phyloP scores from a whole-genome alignment of 2,888 invertebrate genomes.

The Oscheius onirici region DNA sequence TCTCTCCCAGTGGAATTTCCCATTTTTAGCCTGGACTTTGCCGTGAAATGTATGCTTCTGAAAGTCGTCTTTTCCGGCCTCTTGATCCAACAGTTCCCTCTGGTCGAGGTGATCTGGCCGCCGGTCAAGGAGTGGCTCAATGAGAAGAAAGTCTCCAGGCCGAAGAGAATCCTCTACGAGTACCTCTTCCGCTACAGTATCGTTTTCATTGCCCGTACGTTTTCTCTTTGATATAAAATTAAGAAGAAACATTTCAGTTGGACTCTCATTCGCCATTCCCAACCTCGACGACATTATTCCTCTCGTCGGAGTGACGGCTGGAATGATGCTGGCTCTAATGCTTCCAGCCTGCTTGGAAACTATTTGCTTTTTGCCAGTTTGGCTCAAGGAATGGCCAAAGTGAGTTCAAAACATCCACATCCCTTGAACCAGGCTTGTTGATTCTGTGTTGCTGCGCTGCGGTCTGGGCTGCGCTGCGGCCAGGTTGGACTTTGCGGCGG shows the following conservation, averaged over 20 bases:
- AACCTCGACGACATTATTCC: slow-evolving; percentile 69
- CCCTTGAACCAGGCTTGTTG: no score
- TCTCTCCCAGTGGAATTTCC: not conserved
- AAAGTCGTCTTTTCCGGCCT: slow-evolving; percentile 67
- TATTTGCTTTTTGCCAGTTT: slow-evolving; percentile 31
- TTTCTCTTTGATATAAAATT: not conserved
- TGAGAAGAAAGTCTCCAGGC: slow-evolving; percentile 18
- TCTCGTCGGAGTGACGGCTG: slow-evolving; percentile 67
- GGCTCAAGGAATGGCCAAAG: slow-evolving; percentile 26
- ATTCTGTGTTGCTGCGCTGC: no score
- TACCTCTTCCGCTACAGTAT: slow-evolving; percentile 80
- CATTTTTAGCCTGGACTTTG: slow-evolving; percentile 54
- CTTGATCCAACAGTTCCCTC: slow-evolving; percentile 90
- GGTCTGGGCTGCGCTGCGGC: no score
- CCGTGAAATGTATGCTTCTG: slow-evolving; percentile 60
- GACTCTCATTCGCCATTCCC: slow-evolving; percentile 64
- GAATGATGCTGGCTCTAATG: slow-evolving; percentile 68
- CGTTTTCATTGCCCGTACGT: slow-evolving; percentile 86
- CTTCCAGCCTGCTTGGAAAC: slow-evolving; percentile 23
- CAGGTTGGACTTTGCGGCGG: no score
- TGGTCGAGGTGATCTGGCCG: slow-evolving; percentile 89
- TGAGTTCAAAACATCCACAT: no score
- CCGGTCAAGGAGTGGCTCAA: slow-evolving; percentile 73
- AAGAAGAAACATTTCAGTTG: slow-evolving; percentile 53
- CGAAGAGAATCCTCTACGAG: slow-evolving; percentile 73